A percentile compares a stretch with the other conserved stretches of the same genome.
Evolutionary conservation across 2,113 vertebrate genomes (phyloP).

Genomic region (Malaclemys terrapin): DNA sequence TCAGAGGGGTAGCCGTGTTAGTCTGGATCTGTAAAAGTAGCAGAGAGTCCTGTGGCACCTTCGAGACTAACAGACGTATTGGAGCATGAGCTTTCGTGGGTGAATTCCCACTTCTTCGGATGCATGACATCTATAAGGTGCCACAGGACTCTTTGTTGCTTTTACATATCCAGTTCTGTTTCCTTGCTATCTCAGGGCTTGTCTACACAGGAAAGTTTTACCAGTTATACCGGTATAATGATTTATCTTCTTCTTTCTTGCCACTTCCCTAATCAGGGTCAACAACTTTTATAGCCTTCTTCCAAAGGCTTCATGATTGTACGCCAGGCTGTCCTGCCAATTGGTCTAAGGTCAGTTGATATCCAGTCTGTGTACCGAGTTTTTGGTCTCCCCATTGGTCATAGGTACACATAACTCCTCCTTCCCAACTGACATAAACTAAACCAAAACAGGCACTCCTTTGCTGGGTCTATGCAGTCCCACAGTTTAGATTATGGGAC

Average conservation of each 20-base stretch:
- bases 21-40: too few species aligned
- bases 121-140: too few species aligned
- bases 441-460: fast-evolving
- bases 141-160: too few species aligned
- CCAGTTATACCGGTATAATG: fast-evolving
- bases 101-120: too few species aligned
- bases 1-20: too few species aligned
- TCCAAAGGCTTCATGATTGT: neutral
- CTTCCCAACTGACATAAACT: fast-evolving
- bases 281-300: neutral
- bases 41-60: too few species aligned
- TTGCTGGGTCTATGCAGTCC: neutral
- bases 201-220: fast-evolving
- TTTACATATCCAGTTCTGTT: too few species aligned
- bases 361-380: neutral
- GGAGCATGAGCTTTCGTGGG: too few species aligned
- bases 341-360: neutral
- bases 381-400: neutral
- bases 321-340: neutral
- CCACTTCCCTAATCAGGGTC: neutral
- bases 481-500: neutral
- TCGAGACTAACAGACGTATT: too few species aligned
- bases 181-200: fast-evolving
- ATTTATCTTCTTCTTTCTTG: neutral
- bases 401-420: neutral